Base-by-base conservation (phyloP, 2,797 vertebrate genomes). In the Chaetophractus vellerosus region DNA sequence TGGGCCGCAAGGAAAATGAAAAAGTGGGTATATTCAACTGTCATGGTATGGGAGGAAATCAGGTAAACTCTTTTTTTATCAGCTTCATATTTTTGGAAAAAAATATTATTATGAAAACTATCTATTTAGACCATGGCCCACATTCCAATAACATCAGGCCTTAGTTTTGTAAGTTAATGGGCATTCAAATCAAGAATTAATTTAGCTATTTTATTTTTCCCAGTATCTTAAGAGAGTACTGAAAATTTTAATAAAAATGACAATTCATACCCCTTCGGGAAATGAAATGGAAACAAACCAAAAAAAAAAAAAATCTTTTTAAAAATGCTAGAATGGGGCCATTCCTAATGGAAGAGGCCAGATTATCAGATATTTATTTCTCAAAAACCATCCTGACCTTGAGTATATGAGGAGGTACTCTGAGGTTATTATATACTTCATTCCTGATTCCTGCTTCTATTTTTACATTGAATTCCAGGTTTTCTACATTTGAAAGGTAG, bases 1-100 rank as follows among this genome's bases (percentile, higher is more conserved):
- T 99, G 99, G 99, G 99, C 72, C 99, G 99, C 66, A 99, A 99
- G 91, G 99, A 99, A 96, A 99, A 99, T 1, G 99, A 99, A 97
- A 99, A 99, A 98, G 99, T 99, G 18, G 99, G 99, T 87, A 99
- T 99, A 91, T 99, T 99, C 98, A 99, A 99, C 98, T 99, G 99
- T 94, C 99, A 99, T 0, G 99, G 99, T 92, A 99, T 99, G 99
- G 99, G 99, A 71, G 99, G 99, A 90, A 99, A 99, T 97, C 99
- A 99, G 99, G 99, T 99, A 98, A 99, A 36, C 63, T 18, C 38
- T 16, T 5, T 4, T 91, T 84, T 92, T 64, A 57, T 81, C 4
- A 84, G 9, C 33, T 76, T 52, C n/a, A 18, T 75, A 52, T 0
- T 12, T 21, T 38, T 2, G 8, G 52, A 16, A 50, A 4, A 9